phyloP scores from a whole-genome alignment of 1,140 invertebrate genomes.

The Leptinotarsa undecemlineata region DNA sequence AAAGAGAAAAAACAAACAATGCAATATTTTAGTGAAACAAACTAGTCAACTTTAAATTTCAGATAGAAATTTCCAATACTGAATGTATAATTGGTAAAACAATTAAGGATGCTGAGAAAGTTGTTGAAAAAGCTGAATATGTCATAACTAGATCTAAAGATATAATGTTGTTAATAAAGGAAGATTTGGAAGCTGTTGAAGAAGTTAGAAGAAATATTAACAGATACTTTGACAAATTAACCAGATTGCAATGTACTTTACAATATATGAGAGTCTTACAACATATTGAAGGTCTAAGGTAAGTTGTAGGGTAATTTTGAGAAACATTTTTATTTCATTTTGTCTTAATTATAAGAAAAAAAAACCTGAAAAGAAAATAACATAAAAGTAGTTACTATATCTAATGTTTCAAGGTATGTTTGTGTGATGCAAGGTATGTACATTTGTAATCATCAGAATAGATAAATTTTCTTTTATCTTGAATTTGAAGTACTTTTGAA shows the following conservation, averaged over 20 bases:
- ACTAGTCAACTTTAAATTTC: slow-evolving; percentile 35
- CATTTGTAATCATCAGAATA: background rate
- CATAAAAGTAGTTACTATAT: too few relatives aligned
- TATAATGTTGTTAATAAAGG: slow-evolving; percentile 58
- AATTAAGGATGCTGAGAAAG: slow-evolving; percentile 61
- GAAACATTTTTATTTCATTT: too few relatives aligned
- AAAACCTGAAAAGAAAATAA: too few relatives aligned
- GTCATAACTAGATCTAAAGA: slow-evolving; percentile 49
- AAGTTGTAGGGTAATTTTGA: slow-evolving; percentile 18
- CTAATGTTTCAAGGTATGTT: too few relatives aligned
- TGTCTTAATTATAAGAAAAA: too few relatives aligned
- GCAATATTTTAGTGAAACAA: background rate
- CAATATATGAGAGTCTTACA: slow-evolving; percentile 68
- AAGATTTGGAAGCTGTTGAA: slow-evolving; percentile 57
- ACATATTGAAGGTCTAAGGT: slow-evolving; percentile 69
- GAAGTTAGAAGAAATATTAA: slow-evolving; percentile 57
- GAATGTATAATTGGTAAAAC: slow-evolving; percentile 61
- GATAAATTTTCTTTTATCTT: too few relatives aligned
- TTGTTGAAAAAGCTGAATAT: slow-evolving; percentile 44
- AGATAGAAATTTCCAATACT: slow-evolving; percentile 64
- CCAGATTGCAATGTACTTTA: slow-evolving; percentile 63
- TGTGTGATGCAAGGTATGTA: too few relatives aligned
- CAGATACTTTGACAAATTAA: slow-evolving; percentile 58
- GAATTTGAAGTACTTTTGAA: too few relatives aligned
- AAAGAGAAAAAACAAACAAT: background rate